phyloP scores from a whole-genome alignment of 2,888 invertebrate genomes.

The Corbicula japonica region DNA sequence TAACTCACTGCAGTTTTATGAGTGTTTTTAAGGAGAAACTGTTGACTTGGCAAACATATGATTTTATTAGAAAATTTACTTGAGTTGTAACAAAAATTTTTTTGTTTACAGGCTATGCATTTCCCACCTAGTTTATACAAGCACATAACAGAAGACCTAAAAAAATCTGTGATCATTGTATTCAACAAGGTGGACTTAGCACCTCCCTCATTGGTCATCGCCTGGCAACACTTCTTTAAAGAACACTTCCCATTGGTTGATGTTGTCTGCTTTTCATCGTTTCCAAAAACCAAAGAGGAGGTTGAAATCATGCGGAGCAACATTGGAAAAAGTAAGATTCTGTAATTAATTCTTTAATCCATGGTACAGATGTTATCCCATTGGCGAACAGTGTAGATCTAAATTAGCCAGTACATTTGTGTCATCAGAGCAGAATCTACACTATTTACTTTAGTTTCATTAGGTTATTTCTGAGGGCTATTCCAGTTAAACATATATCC shows the following conservation, averaged over 20 bases:
- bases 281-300: constrained; percentile 87
- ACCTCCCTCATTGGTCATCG: constrained; percentile 92
- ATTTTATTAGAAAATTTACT: no score
- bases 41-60: no score
- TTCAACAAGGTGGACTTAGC: constrained; percentile 97
- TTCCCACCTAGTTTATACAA: constrained; percentile 96
- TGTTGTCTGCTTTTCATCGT: constrained; percentile 94
- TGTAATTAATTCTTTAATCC: background rate
- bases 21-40: no score
- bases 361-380: no score
- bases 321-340: constrained; percentile 26
- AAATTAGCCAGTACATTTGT: no score
- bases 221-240: constrained; percentile 94
- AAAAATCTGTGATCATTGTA: constrained; percentile 95
- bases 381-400: no score
- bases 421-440: no score
- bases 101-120: constrained; percentile 88
- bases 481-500: no score
- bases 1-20: no score
- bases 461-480: no score
- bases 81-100: background rate
- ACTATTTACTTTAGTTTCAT: no score
- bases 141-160: constrained; percentile 91
- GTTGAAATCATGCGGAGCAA: constrained; percentile 24
- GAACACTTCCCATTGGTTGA: constrained; percentile 91